Conservation (phyloP, 2,888 invertebrate genomes). For the Cartodere bifasciata region DNA sequence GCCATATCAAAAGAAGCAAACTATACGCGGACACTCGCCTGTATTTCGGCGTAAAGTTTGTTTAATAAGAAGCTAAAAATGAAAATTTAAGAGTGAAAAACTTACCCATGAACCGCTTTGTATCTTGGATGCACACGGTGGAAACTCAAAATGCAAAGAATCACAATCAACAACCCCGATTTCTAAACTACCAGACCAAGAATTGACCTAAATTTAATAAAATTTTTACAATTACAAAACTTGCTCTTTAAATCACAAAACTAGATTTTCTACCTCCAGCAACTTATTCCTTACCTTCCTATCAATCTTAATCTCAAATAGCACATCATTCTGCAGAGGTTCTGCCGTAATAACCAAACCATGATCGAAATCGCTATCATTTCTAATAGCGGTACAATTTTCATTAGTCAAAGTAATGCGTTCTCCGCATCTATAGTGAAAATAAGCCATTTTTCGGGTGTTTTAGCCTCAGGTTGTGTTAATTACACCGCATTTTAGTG, state of each 20-base stretch:
- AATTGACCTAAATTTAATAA: constrained; percentile 48
- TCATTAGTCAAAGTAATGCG: constrained; percentile 73
- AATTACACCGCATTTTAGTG: too few relatives aligned
- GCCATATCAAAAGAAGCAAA: too few relatives aligned
- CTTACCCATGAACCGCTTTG: constrained; percentile 72
- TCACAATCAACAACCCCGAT: constrained; percentile 61
- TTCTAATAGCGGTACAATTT: constrained; percentile 68
- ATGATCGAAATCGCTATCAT: constrained; percentile 73
- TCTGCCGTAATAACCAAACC: constrained; percentile 76
- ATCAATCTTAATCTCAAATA: constrained; percentile 80
- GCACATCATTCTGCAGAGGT: constrained; percentile 64
- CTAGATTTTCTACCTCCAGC: constrained; percentile 7
- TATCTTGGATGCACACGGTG: constrained; percentile 66
- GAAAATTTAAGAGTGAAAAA: constrained; percentile 5
- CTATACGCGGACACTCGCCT: too few relatives aligned
- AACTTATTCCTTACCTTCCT: constrained; percentile 80
- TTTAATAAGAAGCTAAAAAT: too few relatives aligned
- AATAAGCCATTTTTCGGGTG: constrained; percentile 46
- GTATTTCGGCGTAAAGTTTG: too few relatives aligned
- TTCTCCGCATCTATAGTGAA: constrained; percentile 73
- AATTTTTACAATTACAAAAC: constrained; percentile 2
- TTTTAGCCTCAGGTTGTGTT: too few relatives aligned
- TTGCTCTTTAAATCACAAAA: constrained; percentile 1
- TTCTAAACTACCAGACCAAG: constrained; percentile 67
- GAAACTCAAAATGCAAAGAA: constrained; percentile 53